Conservation (phyloP, 2,113 vertebrate genomes). For the Thalassarche chlororhynchos region DNA sequence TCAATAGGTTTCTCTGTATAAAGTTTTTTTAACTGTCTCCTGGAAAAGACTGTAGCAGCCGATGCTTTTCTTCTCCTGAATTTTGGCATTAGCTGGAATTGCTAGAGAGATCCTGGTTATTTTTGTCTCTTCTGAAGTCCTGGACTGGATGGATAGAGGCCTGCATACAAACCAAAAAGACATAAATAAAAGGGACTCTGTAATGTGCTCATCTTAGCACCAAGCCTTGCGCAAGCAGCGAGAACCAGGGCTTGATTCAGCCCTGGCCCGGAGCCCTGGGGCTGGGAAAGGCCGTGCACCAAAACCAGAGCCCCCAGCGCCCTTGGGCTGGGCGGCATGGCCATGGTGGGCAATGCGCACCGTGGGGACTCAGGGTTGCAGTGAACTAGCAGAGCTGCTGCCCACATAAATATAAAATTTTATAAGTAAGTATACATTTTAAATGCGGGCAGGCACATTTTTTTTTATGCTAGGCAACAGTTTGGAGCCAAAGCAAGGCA, state of each 20-base stretch:
- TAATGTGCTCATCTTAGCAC: not conserved
- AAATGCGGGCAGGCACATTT: not conserved
- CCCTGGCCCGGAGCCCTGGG: not conserved
- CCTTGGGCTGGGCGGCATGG: not conserved
- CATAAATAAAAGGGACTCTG: not conserved
- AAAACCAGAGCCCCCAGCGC: not conserved
- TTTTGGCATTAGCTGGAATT: not conserved
- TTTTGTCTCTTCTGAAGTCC: not conserved
- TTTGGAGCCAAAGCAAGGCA: not conserved
- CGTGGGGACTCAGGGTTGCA: not conserved
- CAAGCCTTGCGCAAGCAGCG: not conserved
- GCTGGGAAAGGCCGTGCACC: not conserved
- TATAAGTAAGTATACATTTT: not conserved
- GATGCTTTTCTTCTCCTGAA: not conserved
- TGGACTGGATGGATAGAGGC: not conserved
- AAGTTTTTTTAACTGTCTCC: not conserved
- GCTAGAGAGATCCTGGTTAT: not conserved
- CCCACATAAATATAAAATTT: not conserved
- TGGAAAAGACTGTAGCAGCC: not conserved
- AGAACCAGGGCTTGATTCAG: not conserved
- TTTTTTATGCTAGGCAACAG: not conserved
- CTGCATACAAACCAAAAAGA: no score
- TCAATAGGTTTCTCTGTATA: constrained; percentile 41
- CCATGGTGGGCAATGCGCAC: rapidly evolving
- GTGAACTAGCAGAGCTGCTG: not conserved